phyloP scores from a whole-genome alignment of 2,888 invertebrate species.

The Sepiola atlantica region DNA sequence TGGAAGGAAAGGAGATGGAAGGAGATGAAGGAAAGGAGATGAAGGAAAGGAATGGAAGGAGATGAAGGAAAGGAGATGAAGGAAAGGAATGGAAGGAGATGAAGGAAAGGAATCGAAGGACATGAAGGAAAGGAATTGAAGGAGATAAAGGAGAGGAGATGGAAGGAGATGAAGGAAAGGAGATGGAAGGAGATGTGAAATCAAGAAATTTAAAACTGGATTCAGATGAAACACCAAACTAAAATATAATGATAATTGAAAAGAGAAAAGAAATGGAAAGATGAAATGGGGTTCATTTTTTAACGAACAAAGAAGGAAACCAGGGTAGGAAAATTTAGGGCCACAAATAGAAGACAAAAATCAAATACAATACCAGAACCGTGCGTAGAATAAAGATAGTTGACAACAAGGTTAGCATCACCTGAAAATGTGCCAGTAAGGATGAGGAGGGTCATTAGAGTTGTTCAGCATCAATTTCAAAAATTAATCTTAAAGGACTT shows the following conservation, averaged over 20 bases:
- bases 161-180: too few species aligned
- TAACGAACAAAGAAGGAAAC: not conserved
- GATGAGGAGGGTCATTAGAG: not conserved
- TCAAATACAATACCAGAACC: conserved; percentile 32
- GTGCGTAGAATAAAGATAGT: conserved; percentile 2
- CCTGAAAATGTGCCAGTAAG: not conserved
- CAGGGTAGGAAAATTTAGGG: not conserved
- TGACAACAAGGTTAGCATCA: not conserved
- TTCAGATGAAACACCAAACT: not conserved
- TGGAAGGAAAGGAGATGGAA: too few species aligned
- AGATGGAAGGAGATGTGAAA: not conserved
- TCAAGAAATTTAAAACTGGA: not conserved
- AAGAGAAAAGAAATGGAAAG: not conserved
- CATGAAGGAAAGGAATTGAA: not conserved
- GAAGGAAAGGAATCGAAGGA: too few species aligned
- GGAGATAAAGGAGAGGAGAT: not conserved
- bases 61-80: too few species aligned
- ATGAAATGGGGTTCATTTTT: not conserved
- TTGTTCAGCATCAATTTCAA: not conserved
- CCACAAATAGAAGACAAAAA: not conserved
- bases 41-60: too few species aligned
- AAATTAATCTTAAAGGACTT: not conserved
- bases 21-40: too few species aligned
- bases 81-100: too few species aligned
- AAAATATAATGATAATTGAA: not conserved